Percentiles rank a stretch among this genome's conserved stretches.
phyloP scores from a whole-genome alignment of 2,113 vertebrate genomes.

The Rhodinocichla rosea region DNA sequence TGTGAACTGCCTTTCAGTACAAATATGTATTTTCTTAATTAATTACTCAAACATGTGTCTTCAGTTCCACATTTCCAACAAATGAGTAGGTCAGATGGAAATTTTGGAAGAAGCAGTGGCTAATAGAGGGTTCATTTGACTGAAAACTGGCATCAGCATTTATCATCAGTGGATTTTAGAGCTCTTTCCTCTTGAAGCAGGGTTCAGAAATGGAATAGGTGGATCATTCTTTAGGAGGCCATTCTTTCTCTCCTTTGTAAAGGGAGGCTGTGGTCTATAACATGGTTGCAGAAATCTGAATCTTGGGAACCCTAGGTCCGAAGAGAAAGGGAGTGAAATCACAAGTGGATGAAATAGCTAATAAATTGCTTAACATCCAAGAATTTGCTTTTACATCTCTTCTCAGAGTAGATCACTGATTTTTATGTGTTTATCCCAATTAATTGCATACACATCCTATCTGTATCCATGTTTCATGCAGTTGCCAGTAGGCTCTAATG shows the following conservation, averaged over 20 bases:
- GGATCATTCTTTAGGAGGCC: background rate
- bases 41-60: background rate
- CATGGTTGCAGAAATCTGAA: background rate
- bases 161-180: background rate
- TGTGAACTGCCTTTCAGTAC: background rate
- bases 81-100: background rate
- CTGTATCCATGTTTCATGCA: background rate
- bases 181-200: background rate
- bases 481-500: background rate
- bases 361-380: background rate
- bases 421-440: background rate
- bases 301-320: background rate
- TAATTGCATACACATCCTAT: background rate
- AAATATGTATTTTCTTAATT: background rate
- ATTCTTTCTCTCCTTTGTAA: background rate
- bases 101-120: background rate
- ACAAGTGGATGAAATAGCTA: background rate
- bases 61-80: background rate
- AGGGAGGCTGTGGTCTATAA: background rate
- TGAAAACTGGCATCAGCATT: background rate
- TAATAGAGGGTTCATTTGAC: background rate
- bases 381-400: background rate
- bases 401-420: background rate
- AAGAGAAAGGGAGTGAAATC: background rate
- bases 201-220: background rate